Evolutionary conservation across 2,888 invertebrate genomes (phyloP).

Genomic region (Lissocephala sabroskyi): DNA sequence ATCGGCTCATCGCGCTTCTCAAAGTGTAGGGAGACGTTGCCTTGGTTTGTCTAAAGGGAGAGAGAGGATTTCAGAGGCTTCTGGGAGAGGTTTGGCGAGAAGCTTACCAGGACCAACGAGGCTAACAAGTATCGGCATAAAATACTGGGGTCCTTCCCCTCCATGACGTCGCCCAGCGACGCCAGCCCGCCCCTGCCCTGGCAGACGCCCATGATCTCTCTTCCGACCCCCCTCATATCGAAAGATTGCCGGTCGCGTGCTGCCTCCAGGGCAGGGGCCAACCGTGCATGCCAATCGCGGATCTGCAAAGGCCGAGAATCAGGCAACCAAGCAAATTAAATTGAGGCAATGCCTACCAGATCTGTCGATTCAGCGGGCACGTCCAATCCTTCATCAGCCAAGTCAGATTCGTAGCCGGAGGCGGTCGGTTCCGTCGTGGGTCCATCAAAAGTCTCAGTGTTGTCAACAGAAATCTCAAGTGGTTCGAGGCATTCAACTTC

Average conservation of each 20-base stretch:
- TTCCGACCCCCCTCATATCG: constrained; percentile 63
- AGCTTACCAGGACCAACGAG: constrained; percentile 59
- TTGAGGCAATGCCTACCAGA: no score
- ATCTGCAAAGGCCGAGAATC: constrained; percentile 59
- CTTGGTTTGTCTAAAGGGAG: constrained; percentile 56
- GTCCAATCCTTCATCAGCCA: no score
- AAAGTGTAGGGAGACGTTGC: constrained; percentile 50
- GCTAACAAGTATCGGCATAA: constrained; percentile 63
- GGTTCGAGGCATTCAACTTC: no score
- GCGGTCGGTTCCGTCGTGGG: no score
- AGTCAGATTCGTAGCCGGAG: no score
- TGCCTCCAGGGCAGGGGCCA: constrained; percentile 62
- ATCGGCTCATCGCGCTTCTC: constrained; percentile 41
- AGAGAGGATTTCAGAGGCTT: background rate
- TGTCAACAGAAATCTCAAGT: no score
- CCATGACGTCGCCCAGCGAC: constrained; percentile 57
- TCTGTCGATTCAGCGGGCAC: no score
- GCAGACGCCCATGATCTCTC: constrained; percentile 58
- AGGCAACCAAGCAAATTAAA: no score
- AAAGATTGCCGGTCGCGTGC: constrained; percentile 69
- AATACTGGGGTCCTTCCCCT: constrained; percentile 48
- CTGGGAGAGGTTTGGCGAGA: no score
- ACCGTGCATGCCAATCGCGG: constrained; percentile 65
- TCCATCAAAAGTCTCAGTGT: no score
- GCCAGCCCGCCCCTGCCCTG: constrained; percentile 30